phyloP scores from a whole-genome alignment of 2,113 vertebrate genomes.

The Phalacrocorax aristotelis region DNA sequence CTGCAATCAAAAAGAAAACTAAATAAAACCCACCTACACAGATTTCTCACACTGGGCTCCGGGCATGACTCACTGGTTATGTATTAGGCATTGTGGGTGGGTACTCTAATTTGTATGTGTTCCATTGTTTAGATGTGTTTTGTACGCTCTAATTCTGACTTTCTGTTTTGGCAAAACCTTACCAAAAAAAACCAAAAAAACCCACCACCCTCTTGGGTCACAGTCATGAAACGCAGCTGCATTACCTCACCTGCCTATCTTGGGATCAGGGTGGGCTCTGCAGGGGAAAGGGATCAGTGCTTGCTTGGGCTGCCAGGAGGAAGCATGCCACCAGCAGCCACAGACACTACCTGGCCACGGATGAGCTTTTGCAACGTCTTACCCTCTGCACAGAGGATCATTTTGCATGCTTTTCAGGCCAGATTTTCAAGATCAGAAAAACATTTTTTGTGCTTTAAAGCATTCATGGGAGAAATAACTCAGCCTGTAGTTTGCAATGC shows the following conservation, averaged over 20 bases:
- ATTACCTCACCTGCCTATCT: constrained; percentile 31
- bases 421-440: background rate
- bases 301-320: background rate
- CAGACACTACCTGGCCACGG: background rate
- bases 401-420: background rate
- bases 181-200: background rate
- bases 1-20: constrained; percentile 31
- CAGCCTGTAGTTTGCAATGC: background rate
- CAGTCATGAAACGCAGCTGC: constrained; percentile 10
- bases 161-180: constrained; percentile 54
- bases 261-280: constrained; percentile 5
- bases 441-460: background rate
- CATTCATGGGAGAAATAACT: background rate
- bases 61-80: constrained; percentile 44
- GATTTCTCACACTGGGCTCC: constrained; percentile 47
- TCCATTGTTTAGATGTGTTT: constrained; percentile 50
- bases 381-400: background rate
- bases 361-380: background rate
- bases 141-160: constrained; percentile 6
- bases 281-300: background rate
- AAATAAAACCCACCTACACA: constrained; percentile 48
- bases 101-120: constrained; percentile 42
- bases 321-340: background rate
- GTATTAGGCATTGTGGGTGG: constrained; percentile 42
- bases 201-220: background rate